Base-by-base conservation (phyloP, 1,140 invertebrate species). In the Kradibia gibbosae region DNA sequence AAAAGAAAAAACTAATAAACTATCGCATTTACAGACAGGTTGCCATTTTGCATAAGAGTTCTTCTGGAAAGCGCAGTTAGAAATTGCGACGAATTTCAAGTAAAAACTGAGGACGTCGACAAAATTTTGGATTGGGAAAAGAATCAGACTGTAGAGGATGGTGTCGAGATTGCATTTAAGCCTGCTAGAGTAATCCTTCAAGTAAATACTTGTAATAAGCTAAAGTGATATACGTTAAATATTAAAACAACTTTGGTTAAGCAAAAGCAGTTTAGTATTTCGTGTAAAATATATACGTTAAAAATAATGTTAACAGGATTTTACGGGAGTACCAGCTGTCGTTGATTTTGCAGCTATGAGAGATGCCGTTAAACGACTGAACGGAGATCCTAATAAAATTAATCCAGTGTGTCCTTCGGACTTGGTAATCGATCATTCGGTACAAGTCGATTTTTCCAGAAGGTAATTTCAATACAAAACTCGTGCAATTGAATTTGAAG, bases 321-420 rank as follows among this genome's bases (percentile, higher is more conserved):
- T 96, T 80, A 99, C 97, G 70, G 98, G 98, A n/a, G 98, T 99
- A 0, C 98, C 99, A 25, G 98, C 98, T 13, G 97, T 99, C 15
- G 98, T 99, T 17, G 99, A 99, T 91, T 98, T 99, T 93, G 99
- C 99, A 50, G 97, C 98, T 10, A 99, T 99, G 98, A 92, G 98
- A 86, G 98, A 99, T 93, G 97, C 98, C 31, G 97, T 99, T 0
- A 94, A 96, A 86, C 92, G 93, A 50, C 91, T 99, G 15, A 96
- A 95, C 1, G 97, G 97, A 2, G 93, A 99, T 92, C 96, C 98
- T 4, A 93, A 98, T 82, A 96, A 96, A 91, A 99, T 99, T 83
- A 99, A 99, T 92, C 99, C 99, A 3, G 94, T 98, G 65, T 99
- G 98, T 89, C 98, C 98, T 10, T 97, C 98, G 3, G 99, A 99